phyloP scores from a whole-genome alignment of 2,113 vertebrate genomes.

The Vulpes vulpes region DNA sequence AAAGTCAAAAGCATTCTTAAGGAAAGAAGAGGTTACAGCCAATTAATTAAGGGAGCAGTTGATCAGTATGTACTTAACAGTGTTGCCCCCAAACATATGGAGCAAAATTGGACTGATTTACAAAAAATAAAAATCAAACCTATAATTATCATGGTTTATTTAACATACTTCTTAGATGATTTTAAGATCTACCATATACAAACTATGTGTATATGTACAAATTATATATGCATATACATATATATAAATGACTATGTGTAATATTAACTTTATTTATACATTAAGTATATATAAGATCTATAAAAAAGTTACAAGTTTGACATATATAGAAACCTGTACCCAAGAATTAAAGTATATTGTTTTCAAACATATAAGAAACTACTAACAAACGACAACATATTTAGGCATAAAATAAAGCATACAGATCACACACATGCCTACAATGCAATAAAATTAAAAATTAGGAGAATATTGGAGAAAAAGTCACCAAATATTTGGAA shows the following conservation, averaged over 20 bases:
- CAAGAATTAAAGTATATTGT: not conserved
- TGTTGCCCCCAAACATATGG: not conserved
- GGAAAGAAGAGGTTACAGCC: not conserved
- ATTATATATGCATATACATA: too few species aligned
- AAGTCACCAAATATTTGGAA: not conserved
- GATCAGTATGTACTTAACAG: not conserved
- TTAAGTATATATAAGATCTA: not conserved
- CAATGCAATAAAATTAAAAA: not conserved
- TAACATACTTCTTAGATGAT: not conserved
- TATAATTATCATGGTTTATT: not conserved
- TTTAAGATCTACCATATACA: not conserved
- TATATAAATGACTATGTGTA: not conserved
- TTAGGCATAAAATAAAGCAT: not conserved
- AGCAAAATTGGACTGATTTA: not conserved
- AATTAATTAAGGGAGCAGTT: conserved; percentile 16
- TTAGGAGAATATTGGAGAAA: not conserved
- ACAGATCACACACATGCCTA: not conserved
- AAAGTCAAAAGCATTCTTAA: not conserved
- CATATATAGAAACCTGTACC: not conserved
- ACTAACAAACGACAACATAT: not conserved
- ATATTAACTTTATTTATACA: not conserved
- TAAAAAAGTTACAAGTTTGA: not conserved
- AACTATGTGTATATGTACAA: not conserved
- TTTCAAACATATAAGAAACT: not conserved
- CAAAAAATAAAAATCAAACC: not conserved